Conservation (phyloP, 2,797 vertebrate species). For the Lepilemur ruficaudatus region DNA sequence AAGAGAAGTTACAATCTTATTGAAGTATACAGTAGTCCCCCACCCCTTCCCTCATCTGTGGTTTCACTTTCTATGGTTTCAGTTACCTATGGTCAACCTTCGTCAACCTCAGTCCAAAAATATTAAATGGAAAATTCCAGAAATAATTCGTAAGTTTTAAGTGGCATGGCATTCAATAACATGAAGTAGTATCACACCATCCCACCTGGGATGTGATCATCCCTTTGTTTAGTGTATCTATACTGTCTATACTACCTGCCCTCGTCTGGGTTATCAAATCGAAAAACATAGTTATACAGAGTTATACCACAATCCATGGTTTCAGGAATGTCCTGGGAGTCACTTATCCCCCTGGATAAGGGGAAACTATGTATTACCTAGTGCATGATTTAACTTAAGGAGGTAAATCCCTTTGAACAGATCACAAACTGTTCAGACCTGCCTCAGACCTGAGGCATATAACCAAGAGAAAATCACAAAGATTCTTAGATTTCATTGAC, state of each 20-base stretch:
- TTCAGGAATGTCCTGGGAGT: neutral
- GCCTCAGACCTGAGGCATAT: neutral
- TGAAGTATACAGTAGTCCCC: neutral
- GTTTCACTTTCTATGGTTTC: neutral
- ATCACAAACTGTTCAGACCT: neutral
- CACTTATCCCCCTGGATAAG: neutral
- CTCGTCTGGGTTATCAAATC: neutral
- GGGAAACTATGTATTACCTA: neutral
- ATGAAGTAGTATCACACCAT: neutral
- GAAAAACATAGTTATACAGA: neutral
- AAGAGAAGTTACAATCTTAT: neutral
- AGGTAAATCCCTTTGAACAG: neutral
- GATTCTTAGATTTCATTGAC: neutral
- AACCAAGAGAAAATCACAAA: neutral
- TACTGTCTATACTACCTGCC: neutral
- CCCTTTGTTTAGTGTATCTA: neutral
- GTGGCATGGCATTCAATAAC: neutral
- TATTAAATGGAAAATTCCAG: neutral
- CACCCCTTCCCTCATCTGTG: neutral
- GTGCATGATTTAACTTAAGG: neutral
- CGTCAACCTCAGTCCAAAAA: neutral
- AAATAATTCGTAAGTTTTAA: neutral
- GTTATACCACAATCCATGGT: neutral
- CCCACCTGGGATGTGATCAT: neutral
- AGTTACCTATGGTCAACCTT: neutral